These are phyloP conservation scores for Strongylocentrotus purpuratus DNA, from an alignment of 35 echinoderm and acorn worm genomes.

Conservation along the genomic window DNA sequence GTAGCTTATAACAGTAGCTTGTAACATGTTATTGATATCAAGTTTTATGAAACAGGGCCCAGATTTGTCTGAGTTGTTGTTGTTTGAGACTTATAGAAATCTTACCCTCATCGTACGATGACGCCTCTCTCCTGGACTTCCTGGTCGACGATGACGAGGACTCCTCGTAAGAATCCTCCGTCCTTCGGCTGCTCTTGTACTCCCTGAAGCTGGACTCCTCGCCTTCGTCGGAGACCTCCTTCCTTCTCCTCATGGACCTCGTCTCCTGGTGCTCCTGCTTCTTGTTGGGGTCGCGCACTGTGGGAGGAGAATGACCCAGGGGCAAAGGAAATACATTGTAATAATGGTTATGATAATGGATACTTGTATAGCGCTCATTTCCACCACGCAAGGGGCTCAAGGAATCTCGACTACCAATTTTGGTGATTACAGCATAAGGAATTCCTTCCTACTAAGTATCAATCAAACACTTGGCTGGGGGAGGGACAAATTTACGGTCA, in stretches of 20 bases:
- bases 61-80: no score
- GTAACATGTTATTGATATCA: no score
- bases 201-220: slow-evolving; percentile 49
- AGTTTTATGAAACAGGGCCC: no score
- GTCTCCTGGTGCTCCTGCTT: slow-evolving; percentile 29
- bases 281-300: slow-evolving; percentile 24
- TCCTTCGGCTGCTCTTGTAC: slow-evolving; percentile 37
- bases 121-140: background rate
- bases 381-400: no score
- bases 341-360: background rate
- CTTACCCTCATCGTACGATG: background rate
- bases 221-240: background rate
- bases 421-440: no score
- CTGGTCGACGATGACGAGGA: background rate
- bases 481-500: no score
- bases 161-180: slow-evolving; percentile 37
- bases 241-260: background rate
- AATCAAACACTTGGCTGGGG: no score
- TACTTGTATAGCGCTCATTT: background rate
- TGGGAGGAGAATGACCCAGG: background rate
- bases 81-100: no score
- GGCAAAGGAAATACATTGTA: background rate
- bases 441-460: no score
- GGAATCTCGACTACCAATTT: no score
- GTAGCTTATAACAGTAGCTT: no score